phyloP scores from a whole-genome alignment of 2,888 invertebrate species.

The Megalurothrips usitatus region DNA sequence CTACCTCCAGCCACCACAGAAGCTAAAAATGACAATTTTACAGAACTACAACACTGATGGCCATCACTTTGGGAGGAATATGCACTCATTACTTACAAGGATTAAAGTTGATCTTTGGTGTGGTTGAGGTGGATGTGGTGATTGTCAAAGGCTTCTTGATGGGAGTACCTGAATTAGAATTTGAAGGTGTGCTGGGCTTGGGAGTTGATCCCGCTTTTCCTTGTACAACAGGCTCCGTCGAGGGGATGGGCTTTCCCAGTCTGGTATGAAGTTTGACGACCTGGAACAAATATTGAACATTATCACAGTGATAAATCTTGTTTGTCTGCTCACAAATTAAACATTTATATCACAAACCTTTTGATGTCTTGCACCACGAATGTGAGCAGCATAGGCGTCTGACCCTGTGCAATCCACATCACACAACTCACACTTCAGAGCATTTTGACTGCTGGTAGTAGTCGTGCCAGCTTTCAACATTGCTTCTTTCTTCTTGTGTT shows the following conservation, averaged over 20 bases:
- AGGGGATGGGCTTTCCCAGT: slow-evolving; percentile 95
- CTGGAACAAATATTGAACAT: slow-evolving; percentile 41
- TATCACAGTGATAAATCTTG: slow-evolving; percentile 32
- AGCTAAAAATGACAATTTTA: neutral
- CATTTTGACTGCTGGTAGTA: slow-evolving; percentile 54
- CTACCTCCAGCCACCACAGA: slow-evolving; percentile 44
- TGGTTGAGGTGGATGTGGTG: slow-evolving; percentile 7
- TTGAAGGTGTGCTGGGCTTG: slow-evolving; percentile 30
- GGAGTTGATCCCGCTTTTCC: slow-evolving; percentile 39
- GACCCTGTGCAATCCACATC: slow-evolving; percentile 98
- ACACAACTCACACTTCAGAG: slow-evolving; percentile 91
- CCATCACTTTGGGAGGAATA: neutral
- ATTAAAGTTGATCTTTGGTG: slow-evolving; percentile 24
- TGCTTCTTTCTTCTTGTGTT: slow-evolving; percentile 97
- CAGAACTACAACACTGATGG: neutral
- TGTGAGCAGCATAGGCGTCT: slow-evolving; percentile 97
- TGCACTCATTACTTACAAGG: slow-evolving; percentile 17
- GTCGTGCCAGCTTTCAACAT: slow-evolving; percentile 67
- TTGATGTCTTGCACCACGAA: slow-evolving; percentile 96
- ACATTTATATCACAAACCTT: slow-evolving; percentile 62
- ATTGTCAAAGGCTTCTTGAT: slow-evolving; percentile 1
- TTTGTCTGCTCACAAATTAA: slow-evolving; percentile 32
- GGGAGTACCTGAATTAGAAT: slow-evolving; percentile 3
- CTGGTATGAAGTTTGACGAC: slow-evolving; percentile 90
- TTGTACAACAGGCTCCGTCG: slow-evolving; percentile 80